A percentile compares a stretch with the other conserved stretches of the same genome.
Evolutionary conservation across 1,140 invertebrate species (phyloP).

Genomic region (Philopotamus ludificatus): DNA sequence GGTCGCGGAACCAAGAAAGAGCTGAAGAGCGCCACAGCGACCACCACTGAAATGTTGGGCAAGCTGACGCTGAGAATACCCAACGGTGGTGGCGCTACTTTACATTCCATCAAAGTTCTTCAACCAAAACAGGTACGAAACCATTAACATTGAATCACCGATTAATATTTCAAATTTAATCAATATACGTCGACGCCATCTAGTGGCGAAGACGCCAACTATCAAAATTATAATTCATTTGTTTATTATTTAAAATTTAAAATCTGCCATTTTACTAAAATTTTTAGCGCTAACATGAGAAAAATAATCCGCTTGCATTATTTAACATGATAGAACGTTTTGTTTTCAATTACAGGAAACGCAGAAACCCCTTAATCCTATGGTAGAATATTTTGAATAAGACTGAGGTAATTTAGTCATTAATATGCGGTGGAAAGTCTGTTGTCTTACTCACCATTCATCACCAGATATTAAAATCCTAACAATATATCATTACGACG

Average conservation of each 20-base stretch:
- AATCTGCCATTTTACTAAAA: too few species aligned
- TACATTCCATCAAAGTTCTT: slow-evolving; percentile 78
- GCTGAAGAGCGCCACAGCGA: slow-evolving; percentile 77
- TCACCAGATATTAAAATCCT: too few species aligned
- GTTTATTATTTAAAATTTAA: background rate
- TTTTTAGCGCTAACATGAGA: too few species aligned
- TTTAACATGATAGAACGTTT: background rate
- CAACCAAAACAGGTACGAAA: slow-evolving; percentile 80
- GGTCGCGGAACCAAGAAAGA: slow-evolving; percentile 74
- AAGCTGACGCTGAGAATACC: slow-evolving; percentile 74
- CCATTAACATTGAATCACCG: slow-evolving; percentile 6
- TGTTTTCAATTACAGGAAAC: background rate
- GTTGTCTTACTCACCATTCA: too few species aligned
- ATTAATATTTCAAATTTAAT: too few species aligned
- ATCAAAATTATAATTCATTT: background rate
- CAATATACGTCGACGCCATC: too few species aligned
- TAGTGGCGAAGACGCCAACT: too few species aligned
- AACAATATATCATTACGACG: too few species aligned
- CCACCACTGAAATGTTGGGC: slow-evolving; percentile 80
- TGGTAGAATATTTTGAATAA: slow-evolving; percentile 22
- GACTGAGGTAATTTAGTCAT: background rate
- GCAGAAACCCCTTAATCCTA: background rate
- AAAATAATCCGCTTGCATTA: too few species aligned
- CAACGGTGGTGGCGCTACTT: slow-evolving; percentile 71
- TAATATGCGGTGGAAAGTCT: too few species aligned